Base-by-base conservation (phyloP, 2,888 invertebrate genomes). In the Agrochola litura region DNA sequence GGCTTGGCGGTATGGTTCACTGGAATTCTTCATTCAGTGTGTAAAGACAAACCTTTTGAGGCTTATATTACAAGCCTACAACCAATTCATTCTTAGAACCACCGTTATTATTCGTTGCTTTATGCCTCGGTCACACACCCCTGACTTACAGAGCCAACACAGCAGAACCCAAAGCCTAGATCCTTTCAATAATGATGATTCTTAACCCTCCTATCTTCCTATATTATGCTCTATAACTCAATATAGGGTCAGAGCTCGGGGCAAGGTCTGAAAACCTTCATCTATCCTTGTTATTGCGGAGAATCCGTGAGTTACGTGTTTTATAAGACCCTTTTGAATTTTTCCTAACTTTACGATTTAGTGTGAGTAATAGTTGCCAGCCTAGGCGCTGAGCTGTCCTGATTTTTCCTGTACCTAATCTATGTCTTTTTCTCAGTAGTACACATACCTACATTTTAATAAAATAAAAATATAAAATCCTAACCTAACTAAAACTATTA, bases 161-260 rank as follows among this genome's bases (percentile, higher is more conserved):
- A 72, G 65, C 75, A 66, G 9, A 43, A 64, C 14, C 19, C 37
- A 14, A 14, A 37, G 9, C 56, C 67, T 37, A 46, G 22, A 74
- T 63, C 52, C 46, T 68, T 63, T 54, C 74, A 71, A 75, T 81
- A 83, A 72, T 43, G 71, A 77, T 69, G 70, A 79, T 60, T 81
- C 66, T 76, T 69, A 52, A 41, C 69, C 66, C 71, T 70, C 73
- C 19, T 67, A 61, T 75, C 79, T 76, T 74, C 58, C 22, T 61
- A 78, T 75, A 87, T 82, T 73, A 83, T 67, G 60, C 16, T 81
- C 85, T 77, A 87, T 87, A 83, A 88, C 81, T 86, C 86, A 86
- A 78, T 78, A 81, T 74, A 41, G 75, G 81, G 82, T 79, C 69
- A 72, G 66, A 69, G 63, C 79, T 60, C 25, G 46, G 71, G 73